phyloP scores from a whole-genome alignment of 2,797 vertebrate genomes.

The Chloroceryle inda region DNA sequence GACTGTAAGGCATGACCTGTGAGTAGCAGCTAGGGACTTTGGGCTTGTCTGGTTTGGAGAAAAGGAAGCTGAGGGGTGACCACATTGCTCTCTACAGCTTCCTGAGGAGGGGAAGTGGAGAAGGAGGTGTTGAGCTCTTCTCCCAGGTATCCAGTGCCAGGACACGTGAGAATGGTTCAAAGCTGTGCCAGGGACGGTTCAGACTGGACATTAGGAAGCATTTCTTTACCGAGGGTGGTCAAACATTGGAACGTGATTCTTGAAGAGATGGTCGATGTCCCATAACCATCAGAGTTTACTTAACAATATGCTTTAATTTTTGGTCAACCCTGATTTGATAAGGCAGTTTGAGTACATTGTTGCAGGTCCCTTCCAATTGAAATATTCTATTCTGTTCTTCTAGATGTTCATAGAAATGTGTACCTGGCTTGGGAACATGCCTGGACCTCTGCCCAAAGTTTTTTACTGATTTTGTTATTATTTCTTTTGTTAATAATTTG shows the following conservation, averaged over 20 bases:
- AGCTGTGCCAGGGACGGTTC: background rate
- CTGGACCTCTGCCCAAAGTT: background rate
- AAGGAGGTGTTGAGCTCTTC: background rate
- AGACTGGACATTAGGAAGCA: too few relatives aligned
- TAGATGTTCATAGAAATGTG: background rate
- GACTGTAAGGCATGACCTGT: too few relatives aligned
- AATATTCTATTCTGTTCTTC: background rate
- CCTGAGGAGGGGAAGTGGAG: background rate
- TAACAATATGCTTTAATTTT: too few relatives aligned
- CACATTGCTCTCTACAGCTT: too few relatives aligned
- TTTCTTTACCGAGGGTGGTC: background rate
- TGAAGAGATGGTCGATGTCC: too few relatives aligned
- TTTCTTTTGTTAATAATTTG: background rate
- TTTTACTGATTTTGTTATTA: background rate
- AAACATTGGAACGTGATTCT: background rate
- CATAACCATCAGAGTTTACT: too few relatives aligned
- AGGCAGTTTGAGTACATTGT: background rate
- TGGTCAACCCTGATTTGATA: background rate
- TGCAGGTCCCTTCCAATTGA: background rate
- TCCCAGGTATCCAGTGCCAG: background rate
- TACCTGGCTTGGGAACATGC: background rate
- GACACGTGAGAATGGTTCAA: background rate
- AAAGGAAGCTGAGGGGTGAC: background rate
- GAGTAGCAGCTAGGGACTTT: background rate
- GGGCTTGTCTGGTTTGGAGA: background rate